Evolutionary conservation across 2,888 invertebrate species (phyloP), one percentile per base, ranked within the genome.

Genomic region (Agapostemon virescens): DNA sequence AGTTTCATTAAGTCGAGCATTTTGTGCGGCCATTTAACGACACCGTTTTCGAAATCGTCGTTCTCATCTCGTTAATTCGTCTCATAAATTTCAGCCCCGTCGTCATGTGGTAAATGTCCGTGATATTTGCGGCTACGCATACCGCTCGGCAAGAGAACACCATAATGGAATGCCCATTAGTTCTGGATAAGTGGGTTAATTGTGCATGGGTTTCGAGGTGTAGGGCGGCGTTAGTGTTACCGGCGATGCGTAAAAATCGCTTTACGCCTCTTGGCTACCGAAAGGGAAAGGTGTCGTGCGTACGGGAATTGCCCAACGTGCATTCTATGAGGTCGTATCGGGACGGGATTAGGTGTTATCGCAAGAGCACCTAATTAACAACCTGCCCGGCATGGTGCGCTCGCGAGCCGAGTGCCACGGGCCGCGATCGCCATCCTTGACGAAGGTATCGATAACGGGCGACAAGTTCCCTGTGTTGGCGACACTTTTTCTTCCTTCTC

Each of bases 151-250:
- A 30, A 13, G 15, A 40, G 64, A 82, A 82, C 77, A 82, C 80
- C 61, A 68, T 88, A 88, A 89, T 87, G 86, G 86, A 89, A 89
- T 84, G 86, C 78, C 86, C 87, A 89, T 89, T 89, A 89, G 87
- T 89, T 89, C 84, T 85, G 87, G 88, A 86, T 86, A 89, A 88
- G 85, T 88, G 86, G 87, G 88, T 88, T 89, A 89, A 90, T 89
- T 86, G 86, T 85, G 75, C 79, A 74, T 82, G 72, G 67, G 73
- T 82, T 84, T 85, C 72, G 81, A 66, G 79, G 76, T 73, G 78
- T 74, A 81, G 70, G 77, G 69, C 40, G 69, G 79, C 79, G 70
- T 85, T 81, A 81, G 42, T 33, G 84, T 74, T 77, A 72, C 78
- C 74, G 82, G 79, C 80, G 84, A 71, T 82, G 80, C 81, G 81